Evolutionary conservation across 2,797 vertebrate species (phyloP).

Genomic region (Avahi laniger): DNA sequence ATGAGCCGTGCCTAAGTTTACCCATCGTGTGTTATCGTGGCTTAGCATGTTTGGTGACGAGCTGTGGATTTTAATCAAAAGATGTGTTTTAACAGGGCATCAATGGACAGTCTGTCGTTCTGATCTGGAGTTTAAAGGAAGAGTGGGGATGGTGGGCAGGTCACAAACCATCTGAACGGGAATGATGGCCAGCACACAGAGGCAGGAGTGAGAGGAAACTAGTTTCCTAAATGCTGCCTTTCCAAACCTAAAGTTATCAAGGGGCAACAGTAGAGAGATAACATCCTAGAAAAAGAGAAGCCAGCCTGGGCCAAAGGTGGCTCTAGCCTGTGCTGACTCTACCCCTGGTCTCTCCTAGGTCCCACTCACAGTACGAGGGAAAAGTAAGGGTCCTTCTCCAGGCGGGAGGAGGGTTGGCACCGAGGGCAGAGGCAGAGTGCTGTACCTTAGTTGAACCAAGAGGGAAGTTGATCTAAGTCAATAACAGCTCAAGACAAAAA

Average conservation of each 20-base stretch:
- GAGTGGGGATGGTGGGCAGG: not conserved
- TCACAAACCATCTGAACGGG: not conserved
- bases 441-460: not conserved
- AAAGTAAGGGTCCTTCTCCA: not conserved
- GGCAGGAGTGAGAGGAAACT: accelerated
- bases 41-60: not conserved
- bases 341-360: not conserved
- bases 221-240: not conserved
- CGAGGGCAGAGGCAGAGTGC: not conserved
- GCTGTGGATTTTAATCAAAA: not conserved
- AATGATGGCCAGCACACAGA: accelerated
- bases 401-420: not conserved
- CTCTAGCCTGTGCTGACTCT: not conserved
- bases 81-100: not conserved
- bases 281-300: not conserved
- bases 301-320: too few species aligned
- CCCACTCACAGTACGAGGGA: not conserved
- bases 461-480: not conserved
- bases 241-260: not conserved
- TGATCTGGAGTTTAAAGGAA: not conserved
- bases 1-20: not conserved
- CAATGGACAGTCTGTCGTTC: not conserved
- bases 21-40: not conserved
- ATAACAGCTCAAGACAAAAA: not conserved
- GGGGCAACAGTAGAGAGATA: not conserved